Evolutionary conservation across 2,113 vertebrate species (phyloP), one percentile per base, ranked within the genome.

Genomic region (Catagonus wagneri): DNA sequence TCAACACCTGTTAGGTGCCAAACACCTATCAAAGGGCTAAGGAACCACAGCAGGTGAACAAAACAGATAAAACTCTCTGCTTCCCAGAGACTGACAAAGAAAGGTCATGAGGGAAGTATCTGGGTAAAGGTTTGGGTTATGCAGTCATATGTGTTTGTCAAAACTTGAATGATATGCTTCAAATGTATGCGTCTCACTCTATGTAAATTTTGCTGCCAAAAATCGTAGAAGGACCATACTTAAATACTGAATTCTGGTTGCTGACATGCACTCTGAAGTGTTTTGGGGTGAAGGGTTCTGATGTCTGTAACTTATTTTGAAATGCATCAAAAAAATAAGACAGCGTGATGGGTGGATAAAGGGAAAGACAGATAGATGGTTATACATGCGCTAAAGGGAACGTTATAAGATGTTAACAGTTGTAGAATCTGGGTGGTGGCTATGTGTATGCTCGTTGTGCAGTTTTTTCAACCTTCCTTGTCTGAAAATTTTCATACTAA

Each of bases 401-500:
- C 14, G 16, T 7, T 61, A 7, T 34, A 87, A 34, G 56, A 25
- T 88, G 81, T 88, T 39, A 50, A 12, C 3, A 61, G n/a, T 17
- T 29, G 27, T 29, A n/a, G n/a, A 15, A 2, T 36, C 58, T 83
- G 61, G 36, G 50, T n/a, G 56, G 72, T 69, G 79, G 34, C 9
- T 25, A 23, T 15, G 16, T 66, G 61, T 61, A 36, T 9, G 27
- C 39, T 78, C 34, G 15, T 22, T 25, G 32, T 16, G n/a, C 44
- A 80, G 9, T 50, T 39, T 85, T 91, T 60, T 83, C 23, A 54
- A 56, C n/a, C 66, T 83, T 50, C 52, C 13, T 80, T 74, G 19
- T 94, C 87, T 93, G 88, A 90, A 96, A 58, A 39, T 44, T 60
- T 74, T 66, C 39, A 58, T 32, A 66, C 58, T 25, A 34, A 60